Conservation (phyloP, 2,113 vertebrate species). For the Chaetodon auriga region DNA sequence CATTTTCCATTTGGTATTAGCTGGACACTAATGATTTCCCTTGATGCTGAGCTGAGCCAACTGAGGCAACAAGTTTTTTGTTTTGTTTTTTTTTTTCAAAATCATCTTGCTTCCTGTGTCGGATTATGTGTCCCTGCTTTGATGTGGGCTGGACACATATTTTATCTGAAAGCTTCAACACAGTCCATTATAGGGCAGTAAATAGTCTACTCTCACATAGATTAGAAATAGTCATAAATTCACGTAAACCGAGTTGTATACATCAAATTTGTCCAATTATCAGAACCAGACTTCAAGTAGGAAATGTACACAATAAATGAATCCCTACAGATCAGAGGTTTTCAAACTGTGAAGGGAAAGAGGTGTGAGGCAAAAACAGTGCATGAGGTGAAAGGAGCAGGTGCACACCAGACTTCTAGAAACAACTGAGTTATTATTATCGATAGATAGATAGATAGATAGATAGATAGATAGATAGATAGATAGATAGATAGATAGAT, state of each 20-base stretch:
- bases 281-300: background rate
- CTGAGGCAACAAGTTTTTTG: conserved; percentile 45
- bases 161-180: conserved; percentile 22
- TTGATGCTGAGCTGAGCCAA: conserved; percentile 47
- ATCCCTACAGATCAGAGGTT: background rate
- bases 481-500: no score
- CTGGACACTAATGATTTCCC: conserved; percentile 65
- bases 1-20: conserved; percentile 60
- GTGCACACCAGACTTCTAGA: background rate
- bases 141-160: conserved; percentile 10
- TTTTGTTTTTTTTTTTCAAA: no score
- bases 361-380: background rate
- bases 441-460: background rate
- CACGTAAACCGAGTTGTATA: background rate
- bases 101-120: conserved; percentile 5
- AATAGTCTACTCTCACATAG: conserved; percentile 24
- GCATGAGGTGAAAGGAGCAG: conserved; percentile 10
- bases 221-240: conserved; percentile 32
- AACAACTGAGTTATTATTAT: background rate
- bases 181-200: conserved; percentile 4
- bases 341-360: background rate
- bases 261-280: conserved; percentile 19
- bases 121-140: conserved; percentile 43
- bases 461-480: conserved; percentile 6
- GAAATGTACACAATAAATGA: background rate